A percentile compares a stretch with the other conserved stretches of the same genome.
These are phyloP conservation scores for Eutolmus rufibarbis DNA, from an alignment of 2,888 invertebrate species.

Conservation along the genomic window DNA sequence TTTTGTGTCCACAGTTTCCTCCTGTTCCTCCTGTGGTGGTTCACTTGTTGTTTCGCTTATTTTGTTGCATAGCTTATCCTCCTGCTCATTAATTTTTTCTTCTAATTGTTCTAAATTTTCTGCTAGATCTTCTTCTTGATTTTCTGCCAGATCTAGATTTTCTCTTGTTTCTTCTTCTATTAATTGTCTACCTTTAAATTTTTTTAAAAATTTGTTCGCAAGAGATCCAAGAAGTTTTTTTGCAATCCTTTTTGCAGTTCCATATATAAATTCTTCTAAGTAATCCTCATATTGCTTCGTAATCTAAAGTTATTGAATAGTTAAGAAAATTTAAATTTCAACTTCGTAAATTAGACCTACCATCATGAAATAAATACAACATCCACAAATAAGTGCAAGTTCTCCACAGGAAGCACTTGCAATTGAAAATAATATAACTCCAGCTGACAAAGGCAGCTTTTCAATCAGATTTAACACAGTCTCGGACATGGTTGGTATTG, in stretches of 20 bases:
- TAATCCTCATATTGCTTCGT: constrained; percentile 74
- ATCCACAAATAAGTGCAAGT: constrained; percentile 71
- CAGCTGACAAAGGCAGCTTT: constrained; percentile 73
- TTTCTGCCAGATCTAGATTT: no score
- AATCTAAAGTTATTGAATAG: constrained; percentile 63
- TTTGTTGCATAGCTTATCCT: neutral
- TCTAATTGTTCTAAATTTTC: neutral
- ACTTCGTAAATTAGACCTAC: constrained; percentile 52
- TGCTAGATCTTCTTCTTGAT: neutral
- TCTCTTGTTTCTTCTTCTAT: neutral
- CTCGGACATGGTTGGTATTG: constrained; percentile 57
- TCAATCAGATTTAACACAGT: constrained; percentile 70
- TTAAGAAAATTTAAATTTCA: constrained; percentile 22
- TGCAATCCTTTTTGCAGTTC: constrained; percentile 60
- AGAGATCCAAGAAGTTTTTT: constrained; percentile 51
- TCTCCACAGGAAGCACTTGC: constrained; percentile 77
- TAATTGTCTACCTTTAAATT: neutral
- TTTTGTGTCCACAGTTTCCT: constrained; percentile 47
- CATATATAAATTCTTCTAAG: constrained; percentile 67
- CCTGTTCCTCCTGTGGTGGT: constrained; percentile 17
- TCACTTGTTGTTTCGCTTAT: neutral
- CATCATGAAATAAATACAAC: constrained; percentile 74
- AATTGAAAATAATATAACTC: constrained; percentile 70
- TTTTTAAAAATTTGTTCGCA: neutral
- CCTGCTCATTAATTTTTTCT: neutral